These are phyloP conservation scores for Akabosia matsudoensis DNA, from an alignment of 1,140 invertebrate species.

Conservation along the genomic window DNA sequence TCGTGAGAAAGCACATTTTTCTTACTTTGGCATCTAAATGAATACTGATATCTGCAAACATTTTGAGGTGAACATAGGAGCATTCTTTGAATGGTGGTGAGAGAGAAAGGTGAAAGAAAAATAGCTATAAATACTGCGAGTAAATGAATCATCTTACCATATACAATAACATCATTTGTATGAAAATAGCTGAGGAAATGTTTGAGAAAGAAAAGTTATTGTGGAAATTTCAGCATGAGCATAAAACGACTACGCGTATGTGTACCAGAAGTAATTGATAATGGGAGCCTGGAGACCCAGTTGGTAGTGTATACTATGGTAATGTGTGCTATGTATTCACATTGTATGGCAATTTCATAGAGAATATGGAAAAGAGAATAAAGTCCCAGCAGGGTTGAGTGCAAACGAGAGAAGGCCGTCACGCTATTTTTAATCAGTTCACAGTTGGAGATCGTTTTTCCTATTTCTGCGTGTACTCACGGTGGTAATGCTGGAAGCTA, in stretches of 20 bases:
- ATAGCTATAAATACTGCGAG: too few species aligned
- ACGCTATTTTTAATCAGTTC: constrained; percentile 20
- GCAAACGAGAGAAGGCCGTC: constrained; percentile 5
- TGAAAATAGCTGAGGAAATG: too few species aligned
- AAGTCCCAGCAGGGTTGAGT: constrained; percentile 10
- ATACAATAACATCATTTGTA: too few species aligned
- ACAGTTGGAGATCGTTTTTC: constrained; percentile 20
- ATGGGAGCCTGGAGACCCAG: neutral
- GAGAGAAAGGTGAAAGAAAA: too few species aligned
- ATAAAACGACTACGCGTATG: neutral
- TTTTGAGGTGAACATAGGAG: too few species aligned
- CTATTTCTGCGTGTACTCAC: neutral
- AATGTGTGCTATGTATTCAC: neutral
- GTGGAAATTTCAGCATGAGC: too few species aligned
- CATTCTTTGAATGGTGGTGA: too few species aligned
- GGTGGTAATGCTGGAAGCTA: neutral
- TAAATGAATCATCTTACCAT: too few species aligned
- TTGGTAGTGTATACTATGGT: neutral
- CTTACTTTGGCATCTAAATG: too few species aligned
- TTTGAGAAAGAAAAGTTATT: too few species aligned
- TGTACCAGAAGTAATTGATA: neutral
- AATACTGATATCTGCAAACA: too few species aligned
- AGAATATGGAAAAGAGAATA: neutral
- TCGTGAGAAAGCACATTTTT: neutral
- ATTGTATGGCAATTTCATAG: neutral